Conservation (phyloP, 2,797 vertebrate genomes). For the Manis pentadactyla region DNA sequence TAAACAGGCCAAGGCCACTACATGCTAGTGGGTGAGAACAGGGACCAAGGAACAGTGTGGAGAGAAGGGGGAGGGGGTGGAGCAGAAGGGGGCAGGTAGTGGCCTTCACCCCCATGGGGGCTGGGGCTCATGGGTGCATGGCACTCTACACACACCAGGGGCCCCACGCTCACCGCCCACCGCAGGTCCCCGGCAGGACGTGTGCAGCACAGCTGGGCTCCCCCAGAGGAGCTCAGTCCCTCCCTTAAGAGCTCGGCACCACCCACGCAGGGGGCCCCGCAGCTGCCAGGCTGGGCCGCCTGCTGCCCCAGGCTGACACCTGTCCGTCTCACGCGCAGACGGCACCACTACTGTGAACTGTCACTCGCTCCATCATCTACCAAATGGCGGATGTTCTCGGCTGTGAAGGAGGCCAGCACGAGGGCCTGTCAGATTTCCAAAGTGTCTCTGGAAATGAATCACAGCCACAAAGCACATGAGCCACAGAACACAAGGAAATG, state of each 20-base stretch:
- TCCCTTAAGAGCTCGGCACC: neutral
- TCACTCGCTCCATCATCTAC: conserved; percentile 54
- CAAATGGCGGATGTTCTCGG: conserved; percentile 2
- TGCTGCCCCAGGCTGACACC: conserved; percentile 30
- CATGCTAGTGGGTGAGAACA: neutral
- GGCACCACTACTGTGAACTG: neutral
- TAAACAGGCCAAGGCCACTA: neutral
- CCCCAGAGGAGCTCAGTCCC: fast-evolving
- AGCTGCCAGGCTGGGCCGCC: too few species aligned
- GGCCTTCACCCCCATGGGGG: too few species aligned
- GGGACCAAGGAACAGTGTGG: neutral
- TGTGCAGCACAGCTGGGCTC: too few species aligned
- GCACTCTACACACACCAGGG: too few species aligned
- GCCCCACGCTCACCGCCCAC: too few species aligned
- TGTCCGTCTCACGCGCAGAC: conserved; percentile 47
- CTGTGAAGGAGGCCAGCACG: neutral
- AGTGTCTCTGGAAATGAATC: conserved; percentile 62
- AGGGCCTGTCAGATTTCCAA: conserved; percentile 32
- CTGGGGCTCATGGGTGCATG: too few species aligned
- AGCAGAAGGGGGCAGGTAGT: fast-evolving
- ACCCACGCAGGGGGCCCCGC: fast-evolving
- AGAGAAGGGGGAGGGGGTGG: neutral
- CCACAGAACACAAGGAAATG: conserved; percentile 53
- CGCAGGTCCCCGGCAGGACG: neutral
- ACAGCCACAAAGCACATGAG: neutral